Percentiles rank a stretch among this genome's conserved stretches.
These are phyloP conservation scores for Sinodicranocentrus sp. DNA, from an alignment of 2,888 invertebrate species.

Conservation along the genomic window DNA sequence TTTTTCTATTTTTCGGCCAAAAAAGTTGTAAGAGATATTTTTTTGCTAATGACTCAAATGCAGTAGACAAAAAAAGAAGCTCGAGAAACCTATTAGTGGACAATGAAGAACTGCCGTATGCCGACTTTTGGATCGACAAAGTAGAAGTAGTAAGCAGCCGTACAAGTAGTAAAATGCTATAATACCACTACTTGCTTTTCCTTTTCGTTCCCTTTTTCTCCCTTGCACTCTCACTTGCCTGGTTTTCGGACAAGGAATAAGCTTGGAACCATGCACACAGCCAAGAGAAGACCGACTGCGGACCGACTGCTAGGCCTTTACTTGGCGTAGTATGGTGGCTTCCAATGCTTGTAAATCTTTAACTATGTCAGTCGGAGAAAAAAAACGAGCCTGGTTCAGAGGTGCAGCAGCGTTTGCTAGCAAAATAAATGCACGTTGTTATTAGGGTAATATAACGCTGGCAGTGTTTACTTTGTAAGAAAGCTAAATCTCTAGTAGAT, in stretches of 20 bases:
- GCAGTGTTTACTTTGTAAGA: constrained; percentile 1
- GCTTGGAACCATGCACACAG: background rate
- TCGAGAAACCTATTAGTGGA: no score
- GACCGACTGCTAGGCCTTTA: background rate
- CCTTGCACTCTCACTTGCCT: background rate
- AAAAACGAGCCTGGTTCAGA: background rate
- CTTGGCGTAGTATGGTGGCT: no score
- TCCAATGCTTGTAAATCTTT: background rate
- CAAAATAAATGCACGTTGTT: background rate
- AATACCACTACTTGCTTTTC: constrained; percentile 18
- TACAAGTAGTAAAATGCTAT: background rate
- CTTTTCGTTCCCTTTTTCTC: constrained; percentile 12
- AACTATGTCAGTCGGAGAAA: constrained; percentile 24
- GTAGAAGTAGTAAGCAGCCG: background rate
- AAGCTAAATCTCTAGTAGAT: background rate
- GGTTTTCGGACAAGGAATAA: background rate
- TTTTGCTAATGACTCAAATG: no score
- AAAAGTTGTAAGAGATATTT: no score
- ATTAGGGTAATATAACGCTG: constrained; percentile 6
- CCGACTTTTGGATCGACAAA: background rate
- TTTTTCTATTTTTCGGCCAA: no score
- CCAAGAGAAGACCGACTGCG: background rate
- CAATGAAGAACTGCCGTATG: background rate
- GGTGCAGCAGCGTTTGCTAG: background rate
- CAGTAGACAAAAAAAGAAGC: no score